phyloP scores from a whole-genome alignment of 2,113 vertebrate species.

The Eubucco bourcierii region DNA sequence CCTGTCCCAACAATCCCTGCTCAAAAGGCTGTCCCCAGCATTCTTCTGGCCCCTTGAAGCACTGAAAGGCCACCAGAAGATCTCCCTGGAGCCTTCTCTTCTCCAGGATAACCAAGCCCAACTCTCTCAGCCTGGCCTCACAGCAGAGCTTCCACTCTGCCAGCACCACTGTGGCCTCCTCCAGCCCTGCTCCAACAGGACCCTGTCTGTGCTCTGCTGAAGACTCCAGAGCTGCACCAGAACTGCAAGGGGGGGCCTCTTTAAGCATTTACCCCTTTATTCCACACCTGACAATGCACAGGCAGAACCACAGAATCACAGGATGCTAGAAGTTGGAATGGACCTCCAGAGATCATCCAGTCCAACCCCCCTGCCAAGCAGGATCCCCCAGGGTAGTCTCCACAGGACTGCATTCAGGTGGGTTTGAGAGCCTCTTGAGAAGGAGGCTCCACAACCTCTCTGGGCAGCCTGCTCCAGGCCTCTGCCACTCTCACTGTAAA shows the following conservation, averaged over 20 bases:
- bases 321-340: too few relatives aligned
- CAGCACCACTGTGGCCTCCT: too few relatives aligned
- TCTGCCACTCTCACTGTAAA: too few relatives aligned
- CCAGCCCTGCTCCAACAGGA: not conserved
- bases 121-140: not conserved
- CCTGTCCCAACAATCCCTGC: not conserved
- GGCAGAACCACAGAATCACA: not conserved
- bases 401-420: too few relatives aligned
- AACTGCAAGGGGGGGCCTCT: not conserved
- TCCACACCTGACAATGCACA: rapidly evolving
- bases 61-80: not conserved
- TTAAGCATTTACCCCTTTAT: rapidly evolving
- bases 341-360: too few relatives aligned
- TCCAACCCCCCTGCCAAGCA: too few relatives aligned
- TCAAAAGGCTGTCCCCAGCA: not conserved
- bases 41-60: not conserved
- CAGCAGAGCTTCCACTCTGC: not conserved
- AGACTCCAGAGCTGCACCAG: not conserved
- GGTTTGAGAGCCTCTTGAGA: too few relatives aligned
- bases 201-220: not conserved
- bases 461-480: too few relatives aligned
- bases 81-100: not conserved
- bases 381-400: too few relatives aligned
- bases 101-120: not conserved
- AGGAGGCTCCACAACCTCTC: too few relatives aligned